A percentile compares a stretch with the other conserved stretches of the same genome.
Evolutionary conservation across 2,888 invertebrate species (phyloP).

Genomic region (Bedellia somnulentella): DNA sequence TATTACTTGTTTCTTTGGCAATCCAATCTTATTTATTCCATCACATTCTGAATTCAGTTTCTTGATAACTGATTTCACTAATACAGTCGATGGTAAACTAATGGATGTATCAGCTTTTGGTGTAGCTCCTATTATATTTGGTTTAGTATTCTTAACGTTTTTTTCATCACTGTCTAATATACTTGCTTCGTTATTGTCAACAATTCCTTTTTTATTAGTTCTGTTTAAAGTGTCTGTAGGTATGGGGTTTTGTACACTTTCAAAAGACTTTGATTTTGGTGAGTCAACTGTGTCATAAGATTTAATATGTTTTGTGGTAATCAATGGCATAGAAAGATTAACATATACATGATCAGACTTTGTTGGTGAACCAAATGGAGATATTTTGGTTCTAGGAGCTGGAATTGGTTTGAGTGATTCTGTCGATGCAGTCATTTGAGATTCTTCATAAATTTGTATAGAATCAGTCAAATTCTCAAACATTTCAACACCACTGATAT

Average conservation of each 20-base stretch:
- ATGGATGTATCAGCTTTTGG: constrained; percentile 34
- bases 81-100: constrained; percentile 40
- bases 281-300: constrained; percentile 35
- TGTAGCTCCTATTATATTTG: constrained; percentile 48
- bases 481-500: constrained; percentile 41
- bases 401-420: constrained; percentile 61
- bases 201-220: constrained; percentile 14
- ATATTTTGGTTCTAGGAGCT: constrained; percentile 57
- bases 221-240: constrained; percentile 13
- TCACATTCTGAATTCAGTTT: constrained; percentile 29
- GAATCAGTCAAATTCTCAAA: constrained; percentile 70
- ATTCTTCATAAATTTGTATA: constrained; percentile 66
- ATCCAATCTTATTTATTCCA: constrained; percentile 35
- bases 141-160: constrained; percentile 21
- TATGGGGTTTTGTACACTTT: constrained; percentile 23
- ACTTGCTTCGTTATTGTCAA: constrained; percentile 6
- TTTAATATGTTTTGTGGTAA: constrained; percentile 24
- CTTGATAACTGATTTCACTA: constrained; percentile 42
- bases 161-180: constrained; percentile 11
- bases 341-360: constrained; percentile 61
- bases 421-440: constrained; percentile 31
- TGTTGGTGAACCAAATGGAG: constrained; percentile 30
- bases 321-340: constrained; percentile 56
- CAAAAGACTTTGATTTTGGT: constrained; percentile 35
- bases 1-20: constrained; percentile 46